Percentiles rank a stretch among this genome's conserved stretches.
phyloP scores from a whole-genome alignment of 1,140 invertebrate genomes.

The Leptopilina clavipes region DNA sequence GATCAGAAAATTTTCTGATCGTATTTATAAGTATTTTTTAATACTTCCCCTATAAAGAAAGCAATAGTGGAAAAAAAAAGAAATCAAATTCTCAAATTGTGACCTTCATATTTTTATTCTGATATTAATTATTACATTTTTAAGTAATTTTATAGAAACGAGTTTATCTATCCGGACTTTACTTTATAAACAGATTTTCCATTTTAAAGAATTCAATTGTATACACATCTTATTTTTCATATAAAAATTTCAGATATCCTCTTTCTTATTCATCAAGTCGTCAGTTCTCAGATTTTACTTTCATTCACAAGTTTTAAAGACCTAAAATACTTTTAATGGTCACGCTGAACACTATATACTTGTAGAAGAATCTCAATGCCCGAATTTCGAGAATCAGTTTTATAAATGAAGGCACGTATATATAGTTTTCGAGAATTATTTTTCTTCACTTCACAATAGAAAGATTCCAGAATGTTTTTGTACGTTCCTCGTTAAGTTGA shows the following conservation, averaged over 20 bases:
- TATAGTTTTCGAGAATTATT: background rate
- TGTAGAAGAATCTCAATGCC: background rate
- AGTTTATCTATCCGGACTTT: no score
- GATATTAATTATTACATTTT: no score
- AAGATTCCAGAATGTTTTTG: background rate
- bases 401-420: background rate
- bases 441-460: background rate
- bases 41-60: no score
- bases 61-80: no score
- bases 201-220: no score
- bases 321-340: background rate
- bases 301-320: background rate
- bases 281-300: background rate
- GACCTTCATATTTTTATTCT: no score
- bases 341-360: background rate
- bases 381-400: no score
- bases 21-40: no score
- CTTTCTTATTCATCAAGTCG: background rate
- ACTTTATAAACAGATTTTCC: no score
- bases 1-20: no score
- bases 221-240: constrained; percentile 4
- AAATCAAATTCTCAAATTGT: no score
- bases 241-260: background rate
- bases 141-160: no score
- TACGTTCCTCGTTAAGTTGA: background rate